These are phyloP conservation scores for Crossocerus cetratus DNA, from an alignment of 2,888 invertebrate species.

Conservation along the genomic window DNA sequence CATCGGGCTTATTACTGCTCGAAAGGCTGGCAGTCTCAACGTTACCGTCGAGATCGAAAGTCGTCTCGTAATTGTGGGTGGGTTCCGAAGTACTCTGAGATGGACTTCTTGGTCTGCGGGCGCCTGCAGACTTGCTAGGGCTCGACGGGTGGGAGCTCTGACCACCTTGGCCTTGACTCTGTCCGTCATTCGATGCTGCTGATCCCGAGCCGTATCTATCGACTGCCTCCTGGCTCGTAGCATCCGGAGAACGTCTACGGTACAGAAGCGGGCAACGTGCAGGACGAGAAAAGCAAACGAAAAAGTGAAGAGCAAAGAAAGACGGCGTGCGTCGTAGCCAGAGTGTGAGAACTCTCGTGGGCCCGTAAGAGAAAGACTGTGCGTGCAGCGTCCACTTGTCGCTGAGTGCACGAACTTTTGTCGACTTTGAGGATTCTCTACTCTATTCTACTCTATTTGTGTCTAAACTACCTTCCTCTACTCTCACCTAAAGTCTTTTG, in stretches of 20 bases:
- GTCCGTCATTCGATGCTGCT: slow-evolving; percentile 63
- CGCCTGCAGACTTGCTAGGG: slow-evolving; percentile 66
- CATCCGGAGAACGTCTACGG: slow-evolving; percentile 74
- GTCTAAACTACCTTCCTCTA: not conserved
- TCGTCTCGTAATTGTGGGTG: slow-evolving; percentile 89
- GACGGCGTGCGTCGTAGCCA: not conserved
- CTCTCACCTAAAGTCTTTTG: not conserved
- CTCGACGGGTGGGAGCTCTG: slow-evolving; percentile 70
- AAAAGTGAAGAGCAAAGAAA: slow-evolving; percentile 1
- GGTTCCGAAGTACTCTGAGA: slow-evolving; percentile 66
- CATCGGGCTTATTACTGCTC: slow-evolving; percentile 81
- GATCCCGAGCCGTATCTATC: slow-evolving; percentile 73
- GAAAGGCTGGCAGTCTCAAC: slow-evolving; percentile 92
- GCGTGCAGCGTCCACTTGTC: not conserved
- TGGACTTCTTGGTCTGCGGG: slow-evolving; percentile 62
- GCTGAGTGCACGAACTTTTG: not conserved
- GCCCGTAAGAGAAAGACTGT: not conserved
- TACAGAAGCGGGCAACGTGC: slow-evolving; percentile 63
- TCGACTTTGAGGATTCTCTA: not conserved
- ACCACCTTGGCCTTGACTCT: slow-evolving; percentile 43
- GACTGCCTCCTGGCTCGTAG: slow-evolving; percentile 72
- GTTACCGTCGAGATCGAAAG: slow-evolving; percentile 94
- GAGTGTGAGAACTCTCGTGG: not conserved
- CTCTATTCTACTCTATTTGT: not conserved
- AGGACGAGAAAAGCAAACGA: slow-evolving; percentile 53